phyloP scores from a whole-genome alignment of 2,888 invertebrate species.

The Tetragonula carbonaria region DNA sequence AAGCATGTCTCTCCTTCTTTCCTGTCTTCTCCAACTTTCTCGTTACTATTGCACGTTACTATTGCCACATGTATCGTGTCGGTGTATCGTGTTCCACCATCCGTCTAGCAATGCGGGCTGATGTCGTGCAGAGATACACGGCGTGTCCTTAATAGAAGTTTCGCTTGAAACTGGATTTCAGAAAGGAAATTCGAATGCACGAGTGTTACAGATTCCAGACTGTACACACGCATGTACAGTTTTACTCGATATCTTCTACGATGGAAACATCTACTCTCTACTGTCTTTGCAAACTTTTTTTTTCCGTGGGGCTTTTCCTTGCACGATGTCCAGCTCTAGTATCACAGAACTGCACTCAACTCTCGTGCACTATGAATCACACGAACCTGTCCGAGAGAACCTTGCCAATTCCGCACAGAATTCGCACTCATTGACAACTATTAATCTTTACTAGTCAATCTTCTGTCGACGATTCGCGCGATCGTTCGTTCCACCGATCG shows the following conservation, averaged over 20 bases:
- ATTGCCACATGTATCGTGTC: background rate
- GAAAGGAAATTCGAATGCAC: conserved; percentile 7
- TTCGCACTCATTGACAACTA: background rate
- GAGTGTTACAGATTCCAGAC: too few species aligned
- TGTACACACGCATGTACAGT: too few species aligned
- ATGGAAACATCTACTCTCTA: background rate
- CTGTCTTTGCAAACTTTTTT: background rate
- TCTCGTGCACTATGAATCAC: conserved; percentile 9
- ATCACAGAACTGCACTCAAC: conserved; percentile 28
- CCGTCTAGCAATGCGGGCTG: conserved; percentile 42
- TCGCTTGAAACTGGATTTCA: conserved; percentile 29
- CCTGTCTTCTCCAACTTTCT: background rate
- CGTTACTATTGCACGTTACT: background rate
- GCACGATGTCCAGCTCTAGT: background rate
- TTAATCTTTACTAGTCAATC: background rate
- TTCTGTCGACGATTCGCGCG: background rate
- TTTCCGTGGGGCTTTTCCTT: background rate
- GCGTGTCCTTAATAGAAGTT: conserved; percentile 43
- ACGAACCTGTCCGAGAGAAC: background rate
- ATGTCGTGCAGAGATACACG: conserved; percentile 9
- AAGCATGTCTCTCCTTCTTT: background rate
- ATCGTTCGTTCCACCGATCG: background rate
- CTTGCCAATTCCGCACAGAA: background rate
- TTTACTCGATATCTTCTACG: too few species aligned
- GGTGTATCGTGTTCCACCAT: conserved; percentile 21